Evolutionary conservation across 2,113 vertebrate species (phyloP).

Genomic region (Stictonetta naevosa): DNA sequence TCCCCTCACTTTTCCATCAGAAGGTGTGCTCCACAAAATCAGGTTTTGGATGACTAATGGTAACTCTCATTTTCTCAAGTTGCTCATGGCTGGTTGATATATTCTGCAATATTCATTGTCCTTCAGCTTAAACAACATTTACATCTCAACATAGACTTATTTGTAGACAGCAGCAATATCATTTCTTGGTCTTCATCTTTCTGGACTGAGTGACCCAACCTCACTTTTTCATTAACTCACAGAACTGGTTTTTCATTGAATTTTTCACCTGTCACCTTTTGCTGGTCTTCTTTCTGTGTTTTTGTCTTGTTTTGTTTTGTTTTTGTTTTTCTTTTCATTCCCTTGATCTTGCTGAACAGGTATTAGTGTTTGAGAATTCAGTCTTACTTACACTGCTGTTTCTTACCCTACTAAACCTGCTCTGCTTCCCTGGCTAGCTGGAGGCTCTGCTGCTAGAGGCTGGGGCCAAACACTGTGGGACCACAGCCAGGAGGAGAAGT

Average conservation of each 20-base stretch:
- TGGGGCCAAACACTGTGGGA: background rate
- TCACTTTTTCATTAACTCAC: background rate
- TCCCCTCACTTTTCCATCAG: background rate
- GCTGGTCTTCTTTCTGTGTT: background rate
- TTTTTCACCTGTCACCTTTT: background rate
- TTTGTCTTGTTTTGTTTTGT: background rate
- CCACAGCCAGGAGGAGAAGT: background rate
- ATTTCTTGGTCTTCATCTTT: background rate
- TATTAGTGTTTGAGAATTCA: background rate
- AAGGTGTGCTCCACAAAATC: background rate
- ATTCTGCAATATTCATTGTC: background rate
- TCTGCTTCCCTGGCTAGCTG: background rate
- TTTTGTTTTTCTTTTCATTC: background rate
- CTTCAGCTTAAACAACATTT: background rate
- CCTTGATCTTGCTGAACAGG: background rate
- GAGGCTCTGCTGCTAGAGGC: background rate
- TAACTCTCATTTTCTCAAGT: background rate
- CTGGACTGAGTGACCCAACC: background rate
- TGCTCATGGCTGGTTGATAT: background rate
- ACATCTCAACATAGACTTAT: background rate
- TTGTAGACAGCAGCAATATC: background rate
- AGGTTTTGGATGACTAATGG: background rate
- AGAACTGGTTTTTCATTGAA: background rate
- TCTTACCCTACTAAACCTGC: background rate
- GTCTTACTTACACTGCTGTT: background rate